Percentiles rank a stretch among this genome's conserved stretches.
Evolutionary conservation across 2,113 vertebrate species (phyloP).

Genomic region (Hemicordylus capensis): DNA sequence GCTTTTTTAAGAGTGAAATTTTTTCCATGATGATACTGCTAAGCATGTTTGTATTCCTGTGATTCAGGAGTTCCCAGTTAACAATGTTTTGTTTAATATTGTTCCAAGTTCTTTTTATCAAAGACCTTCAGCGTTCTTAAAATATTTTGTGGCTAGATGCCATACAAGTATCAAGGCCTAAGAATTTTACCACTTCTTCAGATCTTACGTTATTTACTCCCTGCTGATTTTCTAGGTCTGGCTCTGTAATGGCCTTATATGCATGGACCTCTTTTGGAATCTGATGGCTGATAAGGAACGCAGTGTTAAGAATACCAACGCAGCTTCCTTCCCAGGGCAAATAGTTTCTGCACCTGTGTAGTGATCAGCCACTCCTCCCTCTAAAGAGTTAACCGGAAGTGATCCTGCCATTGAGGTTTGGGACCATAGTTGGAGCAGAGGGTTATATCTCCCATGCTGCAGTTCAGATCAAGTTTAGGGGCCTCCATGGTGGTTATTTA

Average conservation of each 20-base stretch:
- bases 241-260: constrained; percentile 43
- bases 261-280: fast-evolving
- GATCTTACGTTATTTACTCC: constrained; percentile 36
- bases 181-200: constrained; percentile 37
- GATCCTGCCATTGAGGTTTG: too few relatives aligned
- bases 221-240: neutral
- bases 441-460: too few relatives aligned
- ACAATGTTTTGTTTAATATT: constrained; percentile 66
- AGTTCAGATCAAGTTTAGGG: too few relatives aligned
- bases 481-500: too few relatives aligned
- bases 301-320: neutral
- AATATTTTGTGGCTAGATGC: constrained; percentile 50
- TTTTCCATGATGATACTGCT: constrained; percentile 45
- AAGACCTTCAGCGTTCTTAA: constrained; percentile 57
- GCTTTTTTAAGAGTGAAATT: constrained; percentile 57
- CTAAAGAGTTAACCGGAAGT: too few relatives aligned
- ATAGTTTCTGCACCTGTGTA: too few relatives aligned
- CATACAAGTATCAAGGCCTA: constrained; percentile 28
- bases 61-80: constrained; percentile 51
- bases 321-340: too few relatives aligned
- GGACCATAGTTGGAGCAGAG: too few relatives aligned
- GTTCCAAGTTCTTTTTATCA: constrained; percentile 68
- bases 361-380: too few relatives aligned
- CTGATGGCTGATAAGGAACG: constrained; percentile 22
- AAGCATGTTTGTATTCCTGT: constrained; percentile 62